Base-by-base conservation (phyloP, 1,140 invertebrate species). In the Drosophila nannoptera region DNA sequence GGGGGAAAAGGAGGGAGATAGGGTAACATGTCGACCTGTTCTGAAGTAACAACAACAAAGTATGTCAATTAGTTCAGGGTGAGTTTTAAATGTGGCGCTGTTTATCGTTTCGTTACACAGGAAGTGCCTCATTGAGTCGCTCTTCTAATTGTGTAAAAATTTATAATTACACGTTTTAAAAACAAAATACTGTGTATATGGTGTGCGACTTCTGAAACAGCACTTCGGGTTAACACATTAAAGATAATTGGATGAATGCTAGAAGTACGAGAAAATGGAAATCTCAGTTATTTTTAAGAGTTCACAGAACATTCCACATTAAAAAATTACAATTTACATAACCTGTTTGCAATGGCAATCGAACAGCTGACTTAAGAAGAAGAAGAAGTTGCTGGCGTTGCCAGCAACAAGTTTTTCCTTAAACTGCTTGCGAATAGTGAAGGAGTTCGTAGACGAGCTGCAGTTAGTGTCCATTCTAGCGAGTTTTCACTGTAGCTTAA, bases 31-130 rank as follows among this genome's bases (percentile, higher is more conserved):
- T 32, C 22, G 56, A 59, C 43, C 43, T 59, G 43, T 59, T 59
- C 31, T 7, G 32, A 48, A 32, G 8, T 14, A 14, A 56, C 32
- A 12, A 56, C 45, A 40, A 22, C 22, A 43, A 56, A 56, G 38
- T 56, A 45, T 69, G 50, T 50, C 45, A 64, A 22, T 64, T 54
- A 50, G 49, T 45, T 63, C 56, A 29, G 68, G 68, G 68, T 70
- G 68, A 56, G 60, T 58, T 67, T 59, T 2, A 52, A 59, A 56
- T 38, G 8, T 54, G n/a, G 8, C 42, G 14, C 49, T 43, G 45
- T 49, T 60, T 32, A 59, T 36, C 22, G 40, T 32, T 14, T 46
- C n/a, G 22, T 45, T 45, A 31, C 29, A 43, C 67, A 65, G 67
- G 56, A 46, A 59, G 32, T 46, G 12, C 6, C 56, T 48, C 32